Conservation (phyloP, 2,888 invertebrate species). For the Apamea sordens region DNA sequence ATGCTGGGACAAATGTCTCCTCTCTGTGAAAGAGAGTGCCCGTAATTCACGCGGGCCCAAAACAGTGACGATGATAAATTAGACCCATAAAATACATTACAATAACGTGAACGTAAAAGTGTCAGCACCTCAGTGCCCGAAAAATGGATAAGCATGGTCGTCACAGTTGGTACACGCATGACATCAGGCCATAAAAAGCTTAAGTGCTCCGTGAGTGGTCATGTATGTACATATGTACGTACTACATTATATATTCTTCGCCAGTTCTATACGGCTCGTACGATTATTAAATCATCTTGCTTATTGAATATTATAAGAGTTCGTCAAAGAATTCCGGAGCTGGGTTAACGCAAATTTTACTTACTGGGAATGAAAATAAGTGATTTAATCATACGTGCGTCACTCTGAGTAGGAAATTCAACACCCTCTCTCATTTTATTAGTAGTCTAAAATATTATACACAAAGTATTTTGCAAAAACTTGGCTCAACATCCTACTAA, state of each 20-base stretch:
- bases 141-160: slow-evolving; percentile 45
- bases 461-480: not conserved
- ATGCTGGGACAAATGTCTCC: too few species aligned
- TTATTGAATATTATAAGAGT: slow-evolving; percentile 38
- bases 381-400: slow-evolving; percentile 18
- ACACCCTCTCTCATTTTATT: not conserved
- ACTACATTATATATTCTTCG: slow-evolving; percentile 40
- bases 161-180: slow-evolving; percentile 55
- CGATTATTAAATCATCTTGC: slow-evolving; percentile 48
- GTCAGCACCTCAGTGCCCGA: slow-evolving; percentile 24
- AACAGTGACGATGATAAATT: not conserved
- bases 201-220: slow-evolving; percentile 63
- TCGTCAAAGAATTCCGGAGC: slow-evolving; percentile 12
- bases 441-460: not conserved
- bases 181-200: slow-evolving; percentile 58
- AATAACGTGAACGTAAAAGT: slow-evolving; percentile 7
- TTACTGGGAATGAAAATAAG: slow-evolving; percentile 14
- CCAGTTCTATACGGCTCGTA: slow-evolving; percentile 29
- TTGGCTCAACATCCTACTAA: too few species aligned
- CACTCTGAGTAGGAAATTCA: not conserved
- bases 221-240: slow-evolving; percentile 18
- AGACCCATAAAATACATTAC: not conserved
- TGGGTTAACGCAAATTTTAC: slow-evolving; percentile 9
- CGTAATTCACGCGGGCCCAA: not conserved
- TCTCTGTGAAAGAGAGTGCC: not conserved